Evolutionary conservation across 2,888 invertebrate genomes (phyloP).

Genomic region (Diaphora mendica): DNA sequence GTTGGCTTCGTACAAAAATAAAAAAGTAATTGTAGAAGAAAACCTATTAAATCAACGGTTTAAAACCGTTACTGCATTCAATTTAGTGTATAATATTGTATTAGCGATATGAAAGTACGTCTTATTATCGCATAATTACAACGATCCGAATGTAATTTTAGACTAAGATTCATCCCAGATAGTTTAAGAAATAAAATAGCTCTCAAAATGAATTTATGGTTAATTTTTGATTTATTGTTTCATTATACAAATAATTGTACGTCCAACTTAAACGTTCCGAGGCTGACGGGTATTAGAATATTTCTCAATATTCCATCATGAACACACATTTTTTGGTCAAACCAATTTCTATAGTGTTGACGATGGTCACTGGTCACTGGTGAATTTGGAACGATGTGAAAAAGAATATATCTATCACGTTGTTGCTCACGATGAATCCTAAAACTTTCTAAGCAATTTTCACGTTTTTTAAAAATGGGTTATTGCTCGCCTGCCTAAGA

Average conservation of each 20-base stretch:
- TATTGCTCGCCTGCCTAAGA: too few species aligned
- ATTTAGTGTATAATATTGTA: not conserved
- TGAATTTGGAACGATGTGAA: too few species aligned
- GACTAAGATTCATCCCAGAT: constrained; percentile 7
- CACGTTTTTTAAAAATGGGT: too few species aligned
- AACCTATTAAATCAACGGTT: too few species aligned
- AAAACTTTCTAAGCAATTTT: too few species aligned
- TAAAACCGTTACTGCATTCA: too few species aligned
- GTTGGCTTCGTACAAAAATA: too few species aligned
- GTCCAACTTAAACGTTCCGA: not conserved
- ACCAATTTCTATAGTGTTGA: not conserved
- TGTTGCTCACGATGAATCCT: too few species aligned
- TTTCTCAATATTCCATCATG: not conserved
- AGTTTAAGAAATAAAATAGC: constrained; percentile 21
- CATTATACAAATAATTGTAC: too few species aligned
- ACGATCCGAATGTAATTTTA: not conserved
- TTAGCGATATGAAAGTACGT: too few species aligned
- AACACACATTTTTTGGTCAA: not conserved
- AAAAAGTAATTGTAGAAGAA: not conserved
- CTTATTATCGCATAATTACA: constrained; percentile 1
- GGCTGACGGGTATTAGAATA: not conserved
- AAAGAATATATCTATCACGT: too few species aligned
- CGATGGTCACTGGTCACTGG: too few species aligned
- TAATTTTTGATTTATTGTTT: not conserved
- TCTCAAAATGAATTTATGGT: constrained; percentile 10